These are phyloP conservation scores for Chionomys nivalis DNA, from an alignment of 2,113 vertebrate genomes.

Conservation along the genomic window DNA sequence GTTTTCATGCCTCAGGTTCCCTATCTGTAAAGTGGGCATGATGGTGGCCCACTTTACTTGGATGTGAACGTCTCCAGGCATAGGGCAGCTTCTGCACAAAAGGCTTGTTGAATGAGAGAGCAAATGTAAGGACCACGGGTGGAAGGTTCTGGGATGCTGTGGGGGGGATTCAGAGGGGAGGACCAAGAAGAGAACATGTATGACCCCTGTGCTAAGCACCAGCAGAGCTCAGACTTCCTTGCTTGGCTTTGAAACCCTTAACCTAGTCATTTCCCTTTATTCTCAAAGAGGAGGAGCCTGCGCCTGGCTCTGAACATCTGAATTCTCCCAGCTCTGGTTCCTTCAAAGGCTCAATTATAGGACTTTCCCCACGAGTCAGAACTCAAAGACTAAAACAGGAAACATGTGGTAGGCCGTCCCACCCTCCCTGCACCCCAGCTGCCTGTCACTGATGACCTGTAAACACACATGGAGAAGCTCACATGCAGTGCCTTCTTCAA, in stretches of 20 bases:
- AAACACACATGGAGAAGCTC: background rate
- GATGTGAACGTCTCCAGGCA: background rate
- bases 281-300: background rate
- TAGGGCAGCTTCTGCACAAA: background rate
- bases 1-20: background rate
- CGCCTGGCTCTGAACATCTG: background rate
- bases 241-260: background rate
- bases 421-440: background rate
- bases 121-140: background rate
- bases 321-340: too few species aligned
- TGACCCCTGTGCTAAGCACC: too few species aligned
- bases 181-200: background rate
- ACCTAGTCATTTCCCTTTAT: accelerated
- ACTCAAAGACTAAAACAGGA: background rate
- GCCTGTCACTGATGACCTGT: background rate
- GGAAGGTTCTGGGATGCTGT: background rate
- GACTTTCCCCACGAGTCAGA: background rate
- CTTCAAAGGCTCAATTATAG: background rate
- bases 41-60: background rate
- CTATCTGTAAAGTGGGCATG: background rate
- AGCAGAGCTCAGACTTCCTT: background rate
- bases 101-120: background rate
- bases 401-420: background rate
- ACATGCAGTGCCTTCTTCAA: background rate
- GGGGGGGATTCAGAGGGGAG: background rate